These are phyloP conservation scores for Platerodrilus igneus DNA, from an alignment of 2,888 invertebrate species.

Conservation along the genomic window DNA sequence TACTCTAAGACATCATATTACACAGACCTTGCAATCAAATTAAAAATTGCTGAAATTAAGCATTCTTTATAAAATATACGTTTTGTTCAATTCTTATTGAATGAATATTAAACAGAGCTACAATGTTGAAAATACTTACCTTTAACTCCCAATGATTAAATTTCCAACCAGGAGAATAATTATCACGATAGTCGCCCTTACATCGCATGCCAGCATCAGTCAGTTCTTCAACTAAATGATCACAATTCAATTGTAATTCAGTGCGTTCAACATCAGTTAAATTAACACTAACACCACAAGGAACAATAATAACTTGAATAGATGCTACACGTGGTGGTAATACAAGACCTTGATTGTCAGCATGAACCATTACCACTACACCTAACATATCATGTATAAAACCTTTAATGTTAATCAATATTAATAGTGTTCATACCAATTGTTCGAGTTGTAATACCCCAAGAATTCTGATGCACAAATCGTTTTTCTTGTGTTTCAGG, in stretches of 20 bases:
- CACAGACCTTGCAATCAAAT: too few species aligned
- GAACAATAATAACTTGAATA: constrained; percentile 85
- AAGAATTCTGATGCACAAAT: constrained; percentile 94
- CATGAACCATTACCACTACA: constrained; percentile 89
- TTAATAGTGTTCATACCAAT: constrained; percentile 59
- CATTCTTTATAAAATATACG: not conserved
- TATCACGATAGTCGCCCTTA: constrained; percentile 85
- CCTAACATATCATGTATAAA: constrained; percentile 46
- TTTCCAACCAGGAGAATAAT: constrained; percentile 99
- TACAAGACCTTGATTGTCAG: constrained; percentile 94
- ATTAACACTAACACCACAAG: constrained; percentile 89
- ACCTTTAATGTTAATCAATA: too few species aligned
- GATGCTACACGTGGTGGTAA: constrained; percentile 90
- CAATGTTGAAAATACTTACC: constrained; percentile 48
- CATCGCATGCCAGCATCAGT: constrained; percentile 62
- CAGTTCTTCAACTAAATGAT: constrained; percentile 62
- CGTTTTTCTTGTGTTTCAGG: constrained; percentile 84
- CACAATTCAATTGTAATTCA: constrained; percentile 65
- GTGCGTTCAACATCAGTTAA: constrained; percentile 68
- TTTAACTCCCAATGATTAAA: constrained; percentile 97
- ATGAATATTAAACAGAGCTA: too few species aligned
- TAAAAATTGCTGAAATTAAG: constrained; percentile 15
- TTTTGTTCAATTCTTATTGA: constrained; percentile 3
- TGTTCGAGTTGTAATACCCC: constrained; percentile 96
- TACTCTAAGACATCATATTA: too few species aligned